Conservation (phyloP, 2,797 vertebrate species). For the Onychomys leucogaster region DNA sequence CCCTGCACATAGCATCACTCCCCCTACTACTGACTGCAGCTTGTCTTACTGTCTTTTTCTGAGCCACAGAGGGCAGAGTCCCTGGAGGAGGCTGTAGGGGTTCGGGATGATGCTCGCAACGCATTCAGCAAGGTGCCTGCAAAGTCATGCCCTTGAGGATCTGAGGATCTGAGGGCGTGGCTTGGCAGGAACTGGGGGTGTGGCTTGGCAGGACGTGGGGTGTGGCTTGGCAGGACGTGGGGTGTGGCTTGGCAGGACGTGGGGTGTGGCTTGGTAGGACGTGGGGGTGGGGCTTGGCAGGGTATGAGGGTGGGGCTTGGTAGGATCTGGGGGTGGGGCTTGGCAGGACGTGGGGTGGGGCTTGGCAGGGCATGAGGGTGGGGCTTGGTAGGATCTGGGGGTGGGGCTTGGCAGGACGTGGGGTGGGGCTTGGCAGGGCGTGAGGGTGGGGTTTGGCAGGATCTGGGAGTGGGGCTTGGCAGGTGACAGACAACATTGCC, state of each 20-base stretch:
- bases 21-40: background rate
- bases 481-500: background rate
- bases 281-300: too few species aligned
- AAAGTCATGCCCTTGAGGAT: background rate
- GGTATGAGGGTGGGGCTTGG: background rate
- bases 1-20: accelerated
- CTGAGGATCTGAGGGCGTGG: too few species aligned
- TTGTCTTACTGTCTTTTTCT: background rate
- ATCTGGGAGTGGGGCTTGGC: background rate
- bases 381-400: too few species aligned
- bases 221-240: background rate
- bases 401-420: background rate
- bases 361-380: background rate
- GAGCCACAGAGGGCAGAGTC: background rate
- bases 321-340: background rate
- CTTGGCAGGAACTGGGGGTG: background rate
- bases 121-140: background rate
- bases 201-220: too few species aligned
- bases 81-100: background rate
- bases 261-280: background rate
- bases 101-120: background rate
- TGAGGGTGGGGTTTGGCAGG: background rate
- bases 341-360: background rate
- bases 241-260: too few species aligned
- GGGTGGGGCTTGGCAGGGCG: too few species aligned